Evolutionary conservation across 2,113 vertebrate species (phyloP), one percentile per base, ranked within the genome.

Genomic region (Ginglymostoma cirratum): DNA sequence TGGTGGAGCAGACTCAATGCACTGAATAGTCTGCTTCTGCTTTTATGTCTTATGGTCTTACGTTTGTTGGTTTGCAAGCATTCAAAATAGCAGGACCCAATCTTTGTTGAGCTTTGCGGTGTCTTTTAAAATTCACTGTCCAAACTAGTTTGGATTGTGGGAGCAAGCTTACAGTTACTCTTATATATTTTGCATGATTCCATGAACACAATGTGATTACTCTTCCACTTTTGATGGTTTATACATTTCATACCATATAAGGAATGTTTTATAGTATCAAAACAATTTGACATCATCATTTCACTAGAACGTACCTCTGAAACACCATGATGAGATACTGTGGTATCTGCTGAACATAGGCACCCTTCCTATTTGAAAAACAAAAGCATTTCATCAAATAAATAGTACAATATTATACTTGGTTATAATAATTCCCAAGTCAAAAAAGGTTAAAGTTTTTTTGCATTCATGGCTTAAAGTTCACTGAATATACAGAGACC

Each of bases 301-400:
- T 66, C 67, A 61, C 6, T 93, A n/a, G 89, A 52, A 93, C 96
- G 96, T 97, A 98, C 98, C 98, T 98, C 98, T 95, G 98, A 98
- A 96, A 98, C 96, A 96, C 97, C 97, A 89, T 98, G 98, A 95
- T 97, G 97, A 0, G 98, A 97, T 95, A 97, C 97, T 0, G 97
- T 97, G 96, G 96, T 98, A 96, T 98, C 98, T 96, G 98, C 97
- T 96, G 98, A 98, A 98, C 98, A 98, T 97, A 98, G 97, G 96
- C 97, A 98, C 97, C 98, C 98, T 96, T 98, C 98, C 98, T 98
- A 97, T 72, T 95, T 61, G 55, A 15, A 95, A 95, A 95, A 48
- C 1, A 52, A 69, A 72, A 90, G 27, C 48, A 90, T 2, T 34
- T 17, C 0, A 55, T 90, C 34, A 90, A 2, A 90, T 95, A 72